Percentiles rank a stretch among this genome's conserved stretches.
Evolutionary conservation across 2,888 invertebrate genomes (phyloP).

Genomic region (Esperia sulphurella): DNA sequence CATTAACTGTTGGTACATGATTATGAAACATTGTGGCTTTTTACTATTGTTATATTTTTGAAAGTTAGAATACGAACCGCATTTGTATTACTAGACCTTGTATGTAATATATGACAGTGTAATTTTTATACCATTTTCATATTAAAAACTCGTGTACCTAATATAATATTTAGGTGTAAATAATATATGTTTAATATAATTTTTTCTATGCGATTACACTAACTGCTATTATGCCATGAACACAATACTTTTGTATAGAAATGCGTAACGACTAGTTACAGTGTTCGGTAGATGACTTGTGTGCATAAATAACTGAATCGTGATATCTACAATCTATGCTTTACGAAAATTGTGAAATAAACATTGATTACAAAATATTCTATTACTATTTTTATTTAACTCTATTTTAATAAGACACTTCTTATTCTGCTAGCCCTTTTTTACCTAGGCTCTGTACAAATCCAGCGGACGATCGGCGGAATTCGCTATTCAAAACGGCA

Average conservation of each 20-base stretch:
- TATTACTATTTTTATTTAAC: slow-evolving; percentile 1
- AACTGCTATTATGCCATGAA: slow-evolving; percentile 69
- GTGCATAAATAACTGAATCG: slow-evolving; percentile 77
- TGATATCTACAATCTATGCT: slow-evolving; percentile 79
- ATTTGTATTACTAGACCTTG: slow-evolving; percentile 72
- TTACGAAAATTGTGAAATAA: slow-evolving; percentile 77
- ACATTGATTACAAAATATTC: slow-evolving; percentile 60
- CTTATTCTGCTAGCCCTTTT: too few relatives aligned
- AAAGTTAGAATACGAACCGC: slow-evolving; percentile 65
- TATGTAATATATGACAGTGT: slow-evolving; percentile 72
- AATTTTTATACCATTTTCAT: slow-evolving; percentile 79
- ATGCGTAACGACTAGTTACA: slow-evolving; percentile 57
- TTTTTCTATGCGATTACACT: slow-evolving; percentile 73
- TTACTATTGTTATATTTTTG: slow-evolving; percentile 77
- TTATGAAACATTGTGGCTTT: slow-evolving; percentile 63
- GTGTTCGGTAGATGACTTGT: slow-evolving; percentile 72
- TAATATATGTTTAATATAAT: slow-evolving; percentile 65
- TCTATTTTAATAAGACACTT: neutral
- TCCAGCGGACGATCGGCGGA: too few relatives aligned
- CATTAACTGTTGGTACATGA: slow-evolving; percentile 35
- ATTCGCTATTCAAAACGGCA: too few relatives aligned
- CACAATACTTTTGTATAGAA: slow-evolving; percentile 67
- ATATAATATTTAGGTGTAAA: slow-evolving; percentile 72
- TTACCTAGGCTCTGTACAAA: too few relatives aligned
- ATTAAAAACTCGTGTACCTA: slow-evolving; percentile 76